phyloP scores from a whole-genome alignment of 2,888 invertebrate species.

The Eumerus sabulonum region DNA sequence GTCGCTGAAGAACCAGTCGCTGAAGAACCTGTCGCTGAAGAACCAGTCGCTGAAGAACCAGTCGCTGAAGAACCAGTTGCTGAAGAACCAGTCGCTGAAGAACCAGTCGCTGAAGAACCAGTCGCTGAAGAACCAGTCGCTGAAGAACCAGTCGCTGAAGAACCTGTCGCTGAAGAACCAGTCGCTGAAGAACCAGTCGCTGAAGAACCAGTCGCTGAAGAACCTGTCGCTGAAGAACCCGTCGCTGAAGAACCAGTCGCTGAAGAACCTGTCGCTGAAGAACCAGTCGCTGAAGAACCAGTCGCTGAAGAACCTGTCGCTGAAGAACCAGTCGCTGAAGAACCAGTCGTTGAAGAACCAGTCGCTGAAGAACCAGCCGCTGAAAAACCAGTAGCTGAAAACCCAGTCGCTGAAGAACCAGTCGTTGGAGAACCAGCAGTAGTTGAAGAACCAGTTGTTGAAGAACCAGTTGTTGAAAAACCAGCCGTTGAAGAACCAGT shows the following conservation, averaged over 20 bases:
- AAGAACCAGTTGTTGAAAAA: not conserved
- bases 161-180: not conserved
- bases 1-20: no score
- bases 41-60: no score
- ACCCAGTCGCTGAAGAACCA: not conserved
- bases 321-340: not conserved
- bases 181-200: not conserved
- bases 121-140: not conserved
- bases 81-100: not conserved
- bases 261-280: not conserved
- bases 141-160: not conserved
- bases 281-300: not conserved
- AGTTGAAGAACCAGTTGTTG: not conserved
- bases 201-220: not conserved
- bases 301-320: not conserved
- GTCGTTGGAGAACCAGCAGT: not conserved
- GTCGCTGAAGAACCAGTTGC: no score
- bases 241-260: not conserved
- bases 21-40: not conserved
- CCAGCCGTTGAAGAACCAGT: conserved; percentile 2
- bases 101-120: not conserved
- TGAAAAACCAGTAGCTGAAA: not conserved
- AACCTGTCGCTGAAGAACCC: not conserved
- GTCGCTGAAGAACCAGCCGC: not conserved
- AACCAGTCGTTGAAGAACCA: conserved; percentile 6